Evolutionary conservation across 2,888 invertebrate species (phyloP), one percentile per base, ranked within the genome.

Genomic region (Mactromeris polynyma): DNA sequence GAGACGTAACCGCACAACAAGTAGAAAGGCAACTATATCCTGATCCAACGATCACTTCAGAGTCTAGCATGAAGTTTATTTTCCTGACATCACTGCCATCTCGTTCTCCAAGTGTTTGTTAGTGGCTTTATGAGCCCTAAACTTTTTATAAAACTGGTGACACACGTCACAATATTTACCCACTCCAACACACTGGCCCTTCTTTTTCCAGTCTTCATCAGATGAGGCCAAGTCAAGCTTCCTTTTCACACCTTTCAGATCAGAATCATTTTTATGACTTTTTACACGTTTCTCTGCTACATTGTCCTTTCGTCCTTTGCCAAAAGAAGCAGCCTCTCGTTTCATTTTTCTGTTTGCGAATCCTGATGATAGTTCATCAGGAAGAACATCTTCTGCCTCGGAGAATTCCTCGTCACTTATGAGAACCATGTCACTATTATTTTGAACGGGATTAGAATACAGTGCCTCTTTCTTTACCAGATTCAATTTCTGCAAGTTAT

Each of bases 331-430:
- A 21, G 14, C 17, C 51, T 51, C 51, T 6, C 11, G 51, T 51
- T 51, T 51, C 19, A 9, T 14, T 51, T 51, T 51, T 51, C 51
- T 9, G 19, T 51, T n/a, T n/a, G n/a, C 2, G n/a, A 21, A 6
- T 21, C 26, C n/a, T 14, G 2, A 26, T n/a, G 19, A n/a, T 2
- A 26, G 21, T 26, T 58, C 58, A 58, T 26, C n/a, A 19, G 2
- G 21, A 6, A 26, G 2, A 36, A 9, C 17, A 0, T 36, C 83
- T 33, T 73, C 84, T n/a, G 58, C 26, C 19, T n/a, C n/a, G 2
- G 58, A n/a, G 58, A 58, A 21, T 26, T 84, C 84, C 19, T 79
- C 79, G 36, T 83, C 77, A 78, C 84, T 84, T 11, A 54, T 78
- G 14, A 78, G 19, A 51, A 84, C 78, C 46, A 73, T 36, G 51